Conservation (phyloP, 2,888 invertebrate species). For the Agrochola lota region DNA sequence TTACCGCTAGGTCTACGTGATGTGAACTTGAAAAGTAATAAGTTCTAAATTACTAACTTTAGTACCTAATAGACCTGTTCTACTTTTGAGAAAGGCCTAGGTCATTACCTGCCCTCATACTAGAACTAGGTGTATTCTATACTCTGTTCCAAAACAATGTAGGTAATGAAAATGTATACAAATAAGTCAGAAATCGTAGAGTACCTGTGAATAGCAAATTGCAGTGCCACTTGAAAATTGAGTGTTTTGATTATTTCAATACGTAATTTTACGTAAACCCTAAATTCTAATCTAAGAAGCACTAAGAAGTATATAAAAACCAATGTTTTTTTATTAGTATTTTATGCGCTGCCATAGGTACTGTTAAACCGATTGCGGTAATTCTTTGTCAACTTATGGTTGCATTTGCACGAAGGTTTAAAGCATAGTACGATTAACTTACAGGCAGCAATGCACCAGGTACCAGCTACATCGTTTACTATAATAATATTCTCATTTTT, state of each 20-base stretch:
- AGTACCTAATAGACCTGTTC: background rate
- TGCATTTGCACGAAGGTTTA: background rate
- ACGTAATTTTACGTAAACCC: background rate
- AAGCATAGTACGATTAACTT: background rate
- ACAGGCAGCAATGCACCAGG: background rate
- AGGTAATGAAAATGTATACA: background rate
- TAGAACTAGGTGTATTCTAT: background rate
- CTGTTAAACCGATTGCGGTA: no score
- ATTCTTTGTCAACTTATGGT: no score
- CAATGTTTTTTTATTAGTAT: background rate
- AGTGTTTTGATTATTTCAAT: background rate
- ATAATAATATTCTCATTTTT: background rate
- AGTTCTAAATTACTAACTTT: background rate
- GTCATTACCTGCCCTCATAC: background rate
- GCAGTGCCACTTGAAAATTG: background rate
- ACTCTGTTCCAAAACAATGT: no score
- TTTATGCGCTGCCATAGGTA: no score
- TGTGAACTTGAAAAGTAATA: background rate
- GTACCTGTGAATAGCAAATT: background rate
- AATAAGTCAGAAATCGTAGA: background rate
- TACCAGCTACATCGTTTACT: background rate
- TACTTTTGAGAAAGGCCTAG: background rate
- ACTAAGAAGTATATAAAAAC: background rate
- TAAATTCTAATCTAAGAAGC: background rate
- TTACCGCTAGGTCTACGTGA: background rate